Evolutionary conservation across 2,113 vertebrate genomes (phyloP).

Genomic region (Sphaerodactylus townsendi): DNA sequence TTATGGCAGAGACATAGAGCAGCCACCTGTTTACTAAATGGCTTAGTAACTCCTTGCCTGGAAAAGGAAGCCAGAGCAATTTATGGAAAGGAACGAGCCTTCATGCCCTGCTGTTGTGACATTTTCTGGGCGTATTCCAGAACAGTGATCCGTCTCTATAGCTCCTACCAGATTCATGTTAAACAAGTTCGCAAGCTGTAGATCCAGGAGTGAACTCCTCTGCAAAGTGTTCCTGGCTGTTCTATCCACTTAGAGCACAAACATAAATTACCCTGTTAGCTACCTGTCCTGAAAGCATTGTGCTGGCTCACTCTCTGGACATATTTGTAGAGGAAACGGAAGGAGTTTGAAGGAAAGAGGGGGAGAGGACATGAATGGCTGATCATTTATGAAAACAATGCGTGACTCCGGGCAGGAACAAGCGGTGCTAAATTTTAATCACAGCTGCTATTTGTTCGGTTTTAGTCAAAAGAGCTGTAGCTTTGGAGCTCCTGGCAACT

Average conservation of each 20-base stretch:
- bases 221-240: neutral
- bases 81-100: neutral
- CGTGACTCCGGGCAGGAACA: neutral
- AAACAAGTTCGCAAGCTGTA: neutral
- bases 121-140: neutral
- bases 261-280: neutral
- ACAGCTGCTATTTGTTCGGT: neutral
- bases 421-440: neutral
- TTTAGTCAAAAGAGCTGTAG: rapidly evolving
- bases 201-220: rapidly evolving
- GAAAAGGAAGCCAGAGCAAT: neutral
- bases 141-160: neutral
- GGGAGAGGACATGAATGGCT: neutral
- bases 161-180: neutral
- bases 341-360: neutral
- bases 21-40: constrained; percentile 27
- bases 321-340: neutral
- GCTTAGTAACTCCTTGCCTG: neutral
- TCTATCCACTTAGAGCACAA: neutral
- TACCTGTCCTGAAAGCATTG: neutral
- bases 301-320: rapidly evolving
- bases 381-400: neutral
- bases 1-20: neutral
- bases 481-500: rapidly evolving
- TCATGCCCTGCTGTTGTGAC: neutral